These are phyloP conservation scores for Hirtodrosophila confusa DNA, from an alignment of 2,888 invertebrate genomes.

Conservation along the genomic window DNA sequence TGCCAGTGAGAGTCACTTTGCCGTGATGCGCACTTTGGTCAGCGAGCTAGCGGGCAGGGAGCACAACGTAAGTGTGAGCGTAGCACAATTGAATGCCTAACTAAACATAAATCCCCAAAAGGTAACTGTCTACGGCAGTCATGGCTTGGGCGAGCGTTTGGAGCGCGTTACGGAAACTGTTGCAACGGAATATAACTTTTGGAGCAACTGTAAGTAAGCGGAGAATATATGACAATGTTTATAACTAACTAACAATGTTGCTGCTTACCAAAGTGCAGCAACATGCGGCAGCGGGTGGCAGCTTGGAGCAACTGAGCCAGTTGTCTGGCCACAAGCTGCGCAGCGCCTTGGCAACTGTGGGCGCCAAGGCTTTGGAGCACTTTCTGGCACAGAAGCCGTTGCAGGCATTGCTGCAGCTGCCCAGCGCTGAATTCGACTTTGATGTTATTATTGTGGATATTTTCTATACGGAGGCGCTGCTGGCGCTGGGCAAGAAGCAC, in stretches of 20 bases:
- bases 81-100: not conserved
- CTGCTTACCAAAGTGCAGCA: slow-evolving; percentile 60
- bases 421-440: slow-evolving; percentile 82
- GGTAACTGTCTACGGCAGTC: slow-evolving; percentile 81
- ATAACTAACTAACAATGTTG: not conserved
- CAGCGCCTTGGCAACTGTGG: slow-evolving; percentile 75
- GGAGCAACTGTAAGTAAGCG: slow-evolving; percentile 75
- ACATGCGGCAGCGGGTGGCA: slow-evolving; percentile 52
- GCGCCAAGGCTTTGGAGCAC: slow-evolving; percentile 73
- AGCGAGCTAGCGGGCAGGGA: slow-evolving; percentile 84
- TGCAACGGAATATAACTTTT: slow-evolving; percentile 79
- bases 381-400: slow-evolving; percentile 71
- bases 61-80: slow-evolving; percentile 83
- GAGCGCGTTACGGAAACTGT: slow-evolving; percentile 80
- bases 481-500: slow-evolving; percentile 83
- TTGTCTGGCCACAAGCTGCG: slow-evolving; percentile 59
- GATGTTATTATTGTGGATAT: slow-evolving; percentile 84
- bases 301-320: slow-evolving; percentile 58
- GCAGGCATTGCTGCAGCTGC: slow-evolving; percentile 62
- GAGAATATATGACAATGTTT: not conserved
- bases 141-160: slow-evolving; percentile 81
- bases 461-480: slow-evolving; percentile 84
- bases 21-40: slow-evolving; percentile 84
- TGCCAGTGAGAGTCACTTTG: slow-evolving; percentile 83
- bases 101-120: slow-evolving; percentile 21